Conservation (phyloP, 64 coral and sea anemone genomes). For the Trachythela sp. region DNA sequence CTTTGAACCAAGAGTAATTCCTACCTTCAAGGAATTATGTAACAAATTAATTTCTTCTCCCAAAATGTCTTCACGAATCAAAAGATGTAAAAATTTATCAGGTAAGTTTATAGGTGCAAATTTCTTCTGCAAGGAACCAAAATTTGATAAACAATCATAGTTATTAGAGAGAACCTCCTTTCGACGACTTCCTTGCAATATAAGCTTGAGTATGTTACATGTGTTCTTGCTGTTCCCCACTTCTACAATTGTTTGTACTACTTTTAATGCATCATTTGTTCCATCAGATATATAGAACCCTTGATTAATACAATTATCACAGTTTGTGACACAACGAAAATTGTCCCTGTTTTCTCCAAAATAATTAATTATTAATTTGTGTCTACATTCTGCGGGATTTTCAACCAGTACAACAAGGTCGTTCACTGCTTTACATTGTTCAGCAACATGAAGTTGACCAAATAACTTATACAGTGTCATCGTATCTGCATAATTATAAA, state of each 20-base stretch:
- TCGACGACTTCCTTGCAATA: slow-evolving; percentile 32
- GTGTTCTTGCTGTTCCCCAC: background rate
- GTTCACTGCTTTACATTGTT: background rate
- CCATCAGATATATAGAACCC: background rate
- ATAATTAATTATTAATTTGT: no score
- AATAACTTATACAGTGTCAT: background rate
- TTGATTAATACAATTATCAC: slow-evolving; percentile 21
- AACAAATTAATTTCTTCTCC: no score
- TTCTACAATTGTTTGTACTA: slow-evolving; percentile 23
- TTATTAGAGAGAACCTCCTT: background rate
- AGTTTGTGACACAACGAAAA: slow-evolving; percentile 11
- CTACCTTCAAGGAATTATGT: no score
- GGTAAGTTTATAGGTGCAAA: slow-evolving; percentile 11
- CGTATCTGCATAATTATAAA: slow-evolving; percentile 46
- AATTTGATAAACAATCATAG: background rate
- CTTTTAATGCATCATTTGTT: slow-evolving; percentile 10
- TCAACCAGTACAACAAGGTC: background rate
- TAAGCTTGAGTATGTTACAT: slow-evolving; percentile 15
- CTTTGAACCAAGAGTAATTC: no score
- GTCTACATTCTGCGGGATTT: slow-evolving; percentile 8
- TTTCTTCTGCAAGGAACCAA: background rate
- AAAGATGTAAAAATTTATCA: slow-evolving; percentile 37
- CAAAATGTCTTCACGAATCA: no score
- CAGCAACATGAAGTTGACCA: background rate
- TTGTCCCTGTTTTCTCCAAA: slow-evolving; percentile 6